Base-by-base conservation (phyloP, 2,113 vertebrate species). In the Tyrannus savana region DNA sequence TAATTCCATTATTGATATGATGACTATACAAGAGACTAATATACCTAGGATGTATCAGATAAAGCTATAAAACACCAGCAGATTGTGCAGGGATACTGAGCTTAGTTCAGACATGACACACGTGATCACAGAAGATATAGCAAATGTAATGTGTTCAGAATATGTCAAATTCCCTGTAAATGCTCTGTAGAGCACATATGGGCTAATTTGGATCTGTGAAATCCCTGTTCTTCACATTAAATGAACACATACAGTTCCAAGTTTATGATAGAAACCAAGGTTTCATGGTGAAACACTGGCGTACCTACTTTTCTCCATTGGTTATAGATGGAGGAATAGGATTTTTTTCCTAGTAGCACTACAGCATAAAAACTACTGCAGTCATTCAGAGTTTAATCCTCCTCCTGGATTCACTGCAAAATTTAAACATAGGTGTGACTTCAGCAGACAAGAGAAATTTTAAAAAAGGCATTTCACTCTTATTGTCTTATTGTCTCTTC, bases 361-460 rank as follows among this genome's bases (percentile, higher is more conserved):
- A 23, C 2, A 81, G 16, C 8, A 55, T 10, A 37, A 55, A 56
- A 90, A 44, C 6, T 58, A 55, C 25, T 63, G 14, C 5, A 6
- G 33, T 64, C 39, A 64, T 68, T 69, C 25, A 82, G 59, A 52
- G 13, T 77, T 93, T 55, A 75, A 63, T 44, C 6, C 16, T 58
- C 19, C 1, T 8, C 1, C 0, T 10, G 12, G 12, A 6, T 50
- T 56, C 50, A 46, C 5, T 42, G 60, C 5, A 55, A 53, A 88
- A 63, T 66, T 59, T 52, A 33, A 50, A 50, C 63, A 31, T 42
- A 44, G 64, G 11, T 35, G 7, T 72, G 19, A 64, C 80, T 89
- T 80, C 35, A 75, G 28, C 17, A 55, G 22, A 59, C 4, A 30
- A 53, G 8, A 64, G 7, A 24, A 44, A 62, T 79, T 83, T 79